Percentiles rank a stretch among this genome's conserved stretches.
Evolutionary conservation across 2,797 vertebrate species (phyloP).

Genomic region (Balearica regulorum): DNA sequence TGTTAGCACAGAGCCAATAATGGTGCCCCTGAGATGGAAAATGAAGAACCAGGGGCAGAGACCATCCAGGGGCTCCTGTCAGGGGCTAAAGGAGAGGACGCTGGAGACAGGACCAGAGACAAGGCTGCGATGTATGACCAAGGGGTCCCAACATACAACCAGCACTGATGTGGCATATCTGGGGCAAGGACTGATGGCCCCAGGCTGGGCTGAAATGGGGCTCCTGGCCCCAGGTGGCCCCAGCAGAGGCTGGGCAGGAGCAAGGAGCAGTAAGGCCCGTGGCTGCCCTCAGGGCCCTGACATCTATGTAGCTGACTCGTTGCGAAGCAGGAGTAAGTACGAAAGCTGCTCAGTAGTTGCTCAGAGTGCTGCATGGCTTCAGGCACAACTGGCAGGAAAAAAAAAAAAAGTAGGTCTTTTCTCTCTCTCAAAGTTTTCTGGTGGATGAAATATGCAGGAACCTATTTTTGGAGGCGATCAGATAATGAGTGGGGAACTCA

Average conservation of each 20-base stretch:
- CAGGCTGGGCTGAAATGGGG: neutral
- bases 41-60: neutral
- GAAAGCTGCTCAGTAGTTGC: neutral
- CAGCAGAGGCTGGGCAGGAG: neutral
- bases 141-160: neutral
- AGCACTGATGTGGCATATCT: neutral
- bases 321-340: neutral
- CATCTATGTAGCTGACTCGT: neutral
- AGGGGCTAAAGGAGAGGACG: neutral
- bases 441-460: slow-evolving; percentile 16
- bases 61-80: rapidly evolving
- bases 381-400: neutral
- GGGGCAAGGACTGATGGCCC: neutral
- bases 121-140: rapidly evolving
- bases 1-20: neutral
- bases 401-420: neutral
- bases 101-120: neutral
- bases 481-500: neutral
- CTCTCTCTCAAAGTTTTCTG: neutral
- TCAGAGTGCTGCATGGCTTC: neutral
- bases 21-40: neutral
- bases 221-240: neutral
- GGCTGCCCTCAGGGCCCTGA: neutral
- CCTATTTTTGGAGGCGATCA: neutral
- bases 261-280: neutral